Conservation (phyloP, 2,113 vertebrate genomes). For the Microtus montanus region DNA sequence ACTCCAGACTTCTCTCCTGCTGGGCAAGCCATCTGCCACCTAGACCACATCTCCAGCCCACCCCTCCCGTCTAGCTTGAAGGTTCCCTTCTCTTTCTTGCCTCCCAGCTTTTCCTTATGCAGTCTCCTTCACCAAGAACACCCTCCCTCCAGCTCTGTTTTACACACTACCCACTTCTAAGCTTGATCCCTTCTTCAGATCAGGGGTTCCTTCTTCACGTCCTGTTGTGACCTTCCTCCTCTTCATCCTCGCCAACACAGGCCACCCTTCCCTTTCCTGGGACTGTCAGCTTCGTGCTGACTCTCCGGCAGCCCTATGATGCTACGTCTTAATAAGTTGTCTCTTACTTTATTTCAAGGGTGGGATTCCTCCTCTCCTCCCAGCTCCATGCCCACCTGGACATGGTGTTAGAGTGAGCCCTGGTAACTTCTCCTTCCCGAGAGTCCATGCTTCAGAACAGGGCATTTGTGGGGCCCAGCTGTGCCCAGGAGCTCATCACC, state of each 20-base stretch:
- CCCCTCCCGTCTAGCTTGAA: background rate
- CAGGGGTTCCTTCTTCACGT: background rate
- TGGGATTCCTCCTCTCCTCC: background rate
- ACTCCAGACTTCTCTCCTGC: background rate
- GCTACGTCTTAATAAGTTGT: background rate
- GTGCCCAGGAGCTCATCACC: background rate
- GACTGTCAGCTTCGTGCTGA: background rate
- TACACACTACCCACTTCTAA: background rate
- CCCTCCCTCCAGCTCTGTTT: background rate
- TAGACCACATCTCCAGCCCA: background rate
- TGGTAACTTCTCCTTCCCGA: background rate
- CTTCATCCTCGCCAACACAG: background rate
- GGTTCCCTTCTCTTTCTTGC: background rate
- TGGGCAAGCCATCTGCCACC: too few species aligned
- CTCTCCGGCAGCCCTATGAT: background rate
- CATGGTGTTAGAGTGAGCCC: background rate
- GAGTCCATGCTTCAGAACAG: background rate
- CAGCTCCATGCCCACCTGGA: background rate
- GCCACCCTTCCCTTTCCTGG: background rate
- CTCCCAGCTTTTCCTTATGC: background rate
- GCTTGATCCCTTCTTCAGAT: background rate
- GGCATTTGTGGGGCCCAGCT: background rate
- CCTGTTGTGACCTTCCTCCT: background rate
- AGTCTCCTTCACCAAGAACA: rapidly evolving
- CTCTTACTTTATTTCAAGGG: constrained; percentile 7